Base-by-base conservation (phyloP, 1,140 invertebrate species). In the Drosophila virilis region DNA sequence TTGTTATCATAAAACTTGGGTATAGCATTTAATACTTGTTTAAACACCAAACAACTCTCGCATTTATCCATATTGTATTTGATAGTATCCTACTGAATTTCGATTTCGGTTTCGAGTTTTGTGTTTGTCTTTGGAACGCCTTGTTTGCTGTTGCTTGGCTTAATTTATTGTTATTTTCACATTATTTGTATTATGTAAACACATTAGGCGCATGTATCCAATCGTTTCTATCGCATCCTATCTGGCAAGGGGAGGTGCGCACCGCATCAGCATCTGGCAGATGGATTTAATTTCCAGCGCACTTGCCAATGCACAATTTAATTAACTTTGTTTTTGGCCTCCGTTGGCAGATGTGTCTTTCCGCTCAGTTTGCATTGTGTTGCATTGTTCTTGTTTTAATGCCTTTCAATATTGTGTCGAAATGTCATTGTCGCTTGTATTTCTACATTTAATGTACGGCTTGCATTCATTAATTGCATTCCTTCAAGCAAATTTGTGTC, bases 141-240 rank as follows among this genome's bases (percentile, higher is more conserved):
- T 59, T 58, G 68, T 45, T 72, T 72, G 62, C 57, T 77, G 22
- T 28, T 28, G 46, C 80, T 72, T 74, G 62, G 54, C 70, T 68
- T 80, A 72, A 86, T 86, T 86, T 86, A 86, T 86, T 77, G 76
- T 79, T 71, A 88, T 86, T 82, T 86, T 71, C 75, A 59, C 45
- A 82, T 86, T 86, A 86, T 76, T 76, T 78, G 78, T 66, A 78
- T 66, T 72, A 81, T 86, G 82, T 86, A 88, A 86, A 86, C 83
- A 79, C 68, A 79, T 79, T 77, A 62, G 78, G 58, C 58, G 33
- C 58, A 45, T 74, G 51, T 51, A 70, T 28, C 6, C 42, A 45
- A 45, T 43, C 37, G 12, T 28, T 48, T 58, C 48, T 43, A 40
- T 55, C 32, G 32, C 65, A 60, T 58, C 48, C 52, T 46, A 40